Evolutionary conservation across 2,888 invertebrate genomes (phyloP), one percentile per base, ranked within the genome.

Genomic region (Caenorhabditis plicata): DNA sequence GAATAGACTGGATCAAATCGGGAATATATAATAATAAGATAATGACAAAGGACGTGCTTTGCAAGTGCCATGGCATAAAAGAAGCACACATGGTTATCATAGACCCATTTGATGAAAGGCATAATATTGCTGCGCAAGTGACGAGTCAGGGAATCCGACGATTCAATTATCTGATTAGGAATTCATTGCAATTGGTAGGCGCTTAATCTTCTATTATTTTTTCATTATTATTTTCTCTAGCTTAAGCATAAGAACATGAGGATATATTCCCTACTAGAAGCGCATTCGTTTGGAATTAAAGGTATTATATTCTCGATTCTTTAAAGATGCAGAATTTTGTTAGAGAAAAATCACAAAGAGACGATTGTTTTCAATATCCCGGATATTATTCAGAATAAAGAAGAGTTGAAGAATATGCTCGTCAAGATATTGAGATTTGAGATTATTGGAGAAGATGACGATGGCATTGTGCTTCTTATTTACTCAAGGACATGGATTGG

Each of bases 71-170:
- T 17, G 23, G 29, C 1, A 39, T 36, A 2, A 15, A 29, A 23
- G 40, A 40, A 27, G 26, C 60, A 0, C 50, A 53, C 4, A 11
- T 60, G 25, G 42, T 60, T 41, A 39, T 60, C 5, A 32, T 54
- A 64, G 72, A 72, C 40, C 72, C 72, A 2, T 33, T 72, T 35
- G 72, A 72, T 35, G 17, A 13, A 8, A 47, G 52, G 0, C 72
- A 72, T 46, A 72, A 72, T 40, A 60, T 71, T 20, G 41, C 63
- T 0, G 49, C 60, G 13, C 57, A 54, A 7, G 50, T 68, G 4
- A 46, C 53, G 9, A 57, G 62, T 19, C 56, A 64, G 11, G 46
- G 33, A 2, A 27, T 68, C 32, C 46, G 49, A 33, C 36, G 31
- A 4, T 42, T 64, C 25, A 55, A 55, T 20, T 40, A 40, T 27